Base-by-base conservation (phyloP, 1,140 invertebrate genomes). In the Aphelenchoides besseyi region DNA sequence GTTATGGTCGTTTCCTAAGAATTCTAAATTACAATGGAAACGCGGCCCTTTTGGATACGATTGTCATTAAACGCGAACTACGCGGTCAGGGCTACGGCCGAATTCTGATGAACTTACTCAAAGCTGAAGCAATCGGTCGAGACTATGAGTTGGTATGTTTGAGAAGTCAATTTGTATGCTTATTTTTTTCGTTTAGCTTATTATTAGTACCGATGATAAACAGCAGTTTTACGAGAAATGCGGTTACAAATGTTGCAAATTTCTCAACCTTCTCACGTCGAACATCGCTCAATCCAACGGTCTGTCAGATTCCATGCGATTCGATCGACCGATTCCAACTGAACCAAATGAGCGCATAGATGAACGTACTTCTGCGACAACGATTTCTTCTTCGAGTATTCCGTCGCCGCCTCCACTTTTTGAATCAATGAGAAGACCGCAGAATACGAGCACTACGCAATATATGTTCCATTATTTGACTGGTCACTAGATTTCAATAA, bases 161-260 rank as follows among this genome's bases (percentile, higher is more conserved):
- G 23, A 59, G 5, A 8, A 59, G 16, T 5, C 55, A 59, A 59
- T 59, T 41, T 59, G 18, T 8, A 28, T 8, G 5, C 5, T 59
- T 23, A 16, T 59, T 59, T n/a, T n/a, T n/a, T n/a, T n/a, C n/a
- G n/a, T n/a, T 59, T 33, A 59, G 55, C 23, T 59, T 5, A 18
- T 59, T 59, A 5, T 59, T 33, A 8, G 26, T 18, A 59, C 55
- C 5, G 55, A 8, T 8, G 55, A 59, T 23, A 59, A 59, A 59
- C 5, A 59, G 55, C 5, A 5, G 5, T 59, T 59, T 23, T 59
- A 59, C 55, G 55, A 59, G 18, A 59, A 59, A 33, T 59, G 55
- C 55, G 55, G 55, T 8, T 59, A 59, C 55, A 59, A 5, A 8
- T 23, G 55, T 23, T 59, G 55, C 55, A 59, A 59, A 33, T 59